Evolutionary conservation across 2,888 invertebrate genomes (phyloP), one percentile per base, ranked within the genome.

Genomic region (Unio pictorum): DNA sequence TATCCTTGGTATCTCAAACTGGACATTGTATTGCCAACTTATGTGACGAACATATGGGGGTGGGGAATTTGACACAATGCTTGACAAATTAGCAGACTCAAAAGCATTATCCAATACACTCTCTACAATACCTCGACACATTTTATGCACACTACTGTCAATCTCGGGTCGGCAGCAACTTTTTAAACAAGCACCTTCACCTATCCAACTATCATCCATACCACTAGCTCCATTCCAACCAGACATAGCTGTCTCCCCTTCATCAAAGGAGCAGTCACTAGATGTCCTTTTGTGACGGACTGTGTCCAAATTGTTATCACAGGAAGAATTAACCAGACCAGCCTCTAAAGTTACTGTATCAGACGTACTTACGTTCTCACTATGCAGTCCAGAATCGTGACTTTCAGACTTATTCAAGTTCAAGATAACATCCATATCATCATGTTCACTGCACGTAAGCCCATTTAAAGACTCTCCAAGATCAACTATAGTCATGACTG

Each of bases 331-430:
- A 45, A 45, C 11, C 17, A 71, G 71, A 4, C 61, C 63, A 60
- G 71, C 59, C 61, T 74, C 78, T n/a, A 70, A 66, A 15, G 80
- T 77, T 26, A 85, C 78, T n/a, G 83, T 82, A 55, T 81, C 86
- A 8, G 84, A 83, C 30, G 82, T 82, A 69, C 86, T 86, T 8
- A 82, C 78, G 66, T 83, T 83, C 67, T 86, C 87, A 79, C 87
- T 87, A 28, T 85, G 84, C 60, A 87, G 78, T 4, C 88, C 87
- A 0, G 86, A 87, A 72, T 88, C 87, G 61, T 79, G 82, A 69
- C 87, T 87, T 66, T 88, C 86, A 34, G 85, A 84, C 68, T 86
- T 85, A 71, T 84, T 83, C 64, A 81, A 69, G 65, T 69, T 64
- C 54, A 78, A 73, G 58, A 23, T 68, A 28, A 69, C n/a, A 28